phyloP scores from a whole-genome alignment of 53 echinoderm and acorn worm genomes.

The Arbacia lixula region DNA sequence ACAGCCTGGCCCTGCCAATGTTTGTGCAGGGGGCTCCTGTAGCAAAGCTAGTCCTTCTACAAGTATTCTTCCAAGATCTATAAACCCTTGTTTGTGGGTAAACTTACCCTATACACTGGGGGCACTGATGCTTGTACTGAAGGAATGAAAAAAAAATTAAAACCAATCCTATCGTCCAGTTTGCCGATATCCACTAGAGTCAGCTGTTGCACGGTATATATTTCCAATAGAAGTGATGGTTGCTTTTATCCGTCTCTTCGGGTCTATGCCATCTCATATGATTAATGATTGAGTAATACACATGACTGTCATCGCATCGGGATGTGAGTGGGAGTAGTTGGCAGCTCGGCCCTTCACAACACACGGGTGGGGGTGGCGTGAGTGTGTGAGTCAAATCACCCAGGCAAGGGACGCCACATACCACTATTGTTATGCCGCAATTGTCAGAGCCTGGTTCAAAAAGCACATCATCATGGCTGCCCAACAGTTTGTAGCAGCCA shows the following conservation, averaged over 20 bases:
- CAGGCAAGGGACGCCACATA: slow-evolving; percentile 22
- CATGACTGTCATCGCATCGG: slow-evolving; percentile 5
- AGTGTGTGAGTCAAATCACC: slow-evolving; percentile 36
- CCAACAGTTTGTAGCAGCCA: background rate
- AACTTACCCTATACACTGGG: slow-evolving; percentile 36
- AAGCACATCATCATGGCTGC: slow-evolving; percentile 28
- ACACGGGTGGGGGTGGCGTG: slow-evolving; percentile 25
- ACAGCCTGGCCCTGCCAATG: background rate
- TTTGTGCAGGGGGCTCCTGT: background rate
- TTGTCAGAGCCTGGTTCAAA: slow-evolving; percentile 18
- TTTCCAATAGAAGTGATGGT: no score
- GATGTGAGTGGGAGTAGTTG: slow-evolving; percentile 18
- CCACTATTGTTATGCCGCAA: slow-evolving; percentile 34
- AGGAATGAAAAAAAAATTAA: no score
- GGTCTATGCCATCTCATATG: no score
- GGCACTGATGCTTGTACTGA: slow-evolving; percentile 22
- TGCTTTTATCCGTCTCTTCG: no score
- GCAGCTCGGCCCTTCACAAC: no score
- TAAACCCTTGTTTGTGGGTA: no score
- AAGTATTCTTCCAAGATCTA: no score
- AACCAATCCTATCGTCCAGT: no score
- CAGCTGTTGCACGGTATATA: no score
- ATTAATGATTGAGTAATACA: slow-evolving; percentile 17
- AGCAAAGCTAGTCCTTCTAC: slow-evolving; percentile 21
- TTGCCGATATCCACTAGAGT: no score